Conservation (phyloP, 2,888 invertebrate species). For the Diaphora mendica region DNA sequence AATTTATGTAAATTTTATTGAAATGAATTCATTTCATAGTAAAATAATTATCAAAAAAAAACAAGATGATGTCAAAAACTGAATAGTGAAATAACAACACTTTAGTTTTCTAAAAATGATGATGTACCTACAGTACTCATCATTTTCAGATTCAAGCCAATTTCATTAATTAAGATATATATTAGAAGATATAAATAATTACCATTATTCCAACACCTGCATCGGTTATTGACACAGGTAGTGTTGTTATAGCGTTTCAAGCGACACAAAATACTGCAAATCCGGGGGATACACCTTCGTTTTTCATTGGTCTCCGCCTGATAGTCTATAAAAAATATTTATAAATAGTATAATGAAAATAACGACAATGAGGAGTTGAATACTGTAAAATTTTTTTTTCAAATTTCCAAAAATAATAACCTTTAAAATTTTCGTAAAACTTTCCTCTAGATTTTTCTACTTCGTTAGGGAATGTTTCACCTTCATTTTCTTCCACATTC, state of each 20-base stretch:
- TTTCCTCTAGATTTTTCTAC: neutral
- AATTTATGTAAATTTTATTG: no score
- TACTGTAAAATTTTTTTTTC: neutral
- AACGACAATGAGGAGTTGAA: neutral
- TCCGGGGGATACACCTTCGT: neutral
- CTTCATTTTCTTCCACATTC: no score
- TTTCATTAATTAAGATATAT: no score
- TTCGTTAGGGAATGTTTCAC: neutral
- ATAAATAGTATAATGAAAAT: neutral
- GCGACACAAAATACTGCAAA: neutral
- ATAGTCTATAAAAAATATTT: neutral
- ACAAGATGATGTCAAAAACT: no score
- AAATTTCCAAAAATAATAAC: neutral
- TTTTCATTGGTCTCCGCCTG: neutral
- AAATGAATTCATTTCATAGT: no score
- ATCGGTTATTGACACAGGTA: neutral
- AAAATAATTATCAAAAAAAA: no score
- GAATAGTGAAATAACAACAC: no score
- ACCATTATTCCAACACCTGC: neutral
- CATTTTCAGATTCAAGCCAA: no score
- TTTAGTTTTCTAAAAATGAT: no score
- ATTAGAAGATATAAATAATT: neutral
- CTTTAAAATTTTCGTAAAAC: neutral
- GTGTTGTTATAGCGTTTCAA: no score
- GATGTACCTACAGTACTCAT: no score